Evolutionary conservation across 2,113 vertebrate genomes (phyloP), one percentile per base, ranked within the genome.

Genomic region (Leuciscus idus): DNA sequence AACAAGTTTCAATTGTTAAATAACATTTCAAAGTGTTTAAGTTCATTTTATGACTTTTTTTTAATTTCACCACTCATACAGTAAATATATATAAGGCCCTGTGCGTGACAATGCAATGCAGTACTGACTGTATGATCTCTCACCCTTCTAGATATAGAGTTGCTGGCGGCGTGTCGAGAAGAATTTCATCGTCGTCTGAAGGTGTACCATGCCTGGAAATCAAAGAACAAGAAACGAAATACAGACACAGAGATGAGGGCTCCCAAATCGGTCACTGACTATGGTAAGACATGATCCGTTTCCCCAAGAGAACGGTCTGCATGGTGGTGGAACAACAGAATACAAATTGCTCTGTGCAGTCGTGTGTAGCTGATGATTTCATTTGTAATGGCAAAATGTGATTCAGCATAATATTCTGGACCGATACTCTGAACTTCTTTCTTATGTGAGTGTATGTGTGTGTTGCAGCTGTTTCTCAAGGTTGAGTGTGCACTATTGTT

Each of bases 151-250:
- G 98, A 99, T 93, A 98, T 99, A 64, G 98, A 99, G 80, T 94
- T 99, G 68, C 89, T 99, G 93, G 98, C 97, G 1, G 97, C 98
- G 83, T 99, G 98, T 94, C 95, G 98, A 91, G 98, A 99, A 91
- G 98, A 99, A 93, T 99, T 99, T 90, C 98, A 99, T 89, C 96
- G 98, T 23, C 96, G 98, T 55, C 94, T 99, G 90, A 99, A 99
- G 94, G 98, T 99, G 4, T 99, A 99, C 88, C 98, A 99, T 72
- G 96, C 98, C 1, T 99, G 98, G 98, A 99, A 99, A 90, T 96
- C 98, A 90, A 99, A 97, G 96, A 99, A 99, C 87, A 99, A 97
- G 96, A 99, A 99, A 85, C 96, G 96, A 73, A 97, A 96, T 23
- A 93, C 97, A 33, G 97, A 98, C 66, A 87, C 94, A 9, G 97